A percentile compares a stretch with the other conserved stretches of the same genome.
Evolutionary conservation across 2,888 invertebrate genomes (phyloP).

Genomic region (Drosophila falleni): DNA sequence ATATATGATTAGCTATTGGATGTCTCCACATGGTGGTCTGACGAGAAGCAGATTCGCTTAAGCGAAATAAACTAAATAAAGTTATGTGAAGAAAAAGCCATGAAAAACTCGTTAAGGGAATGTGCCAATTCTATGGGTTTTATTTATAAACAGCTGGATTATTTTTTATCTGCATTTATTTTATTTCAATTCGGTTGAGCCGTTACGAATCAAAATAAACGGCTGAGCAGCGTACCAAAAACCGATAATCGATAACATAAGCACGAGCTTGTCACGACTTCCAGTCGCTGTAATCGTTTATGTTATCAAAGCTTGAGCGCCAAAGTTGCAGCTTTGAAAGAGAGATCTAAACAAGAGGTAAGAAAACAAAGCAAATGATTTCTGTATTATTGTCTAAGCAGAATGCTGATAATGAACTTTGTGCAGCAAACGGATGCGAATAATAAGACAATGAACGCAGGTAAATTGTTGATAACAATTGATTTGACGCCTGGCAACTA

Average conservation of each 20-base stretch:
- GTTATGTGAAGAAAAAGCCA: slow-evolving; percentile 30
- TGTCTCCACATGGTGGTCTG: slow-evolving; percentile 45
- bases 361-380: neutral
- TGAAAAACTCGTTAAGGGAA: slow-evolving; percentile 7
- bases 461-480: slow-evolving; percentile 36
- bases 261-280: slow-evolving; percentile 14
- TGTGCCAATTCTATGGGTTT: neutral
- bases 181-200: neutral
- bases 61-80: slow-evolving; percentile 45
- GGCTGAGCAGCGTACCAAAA: slow-evolving; percentile 6
- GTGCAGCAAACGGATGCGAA: neutral
- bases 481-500: slow-evolving; percentile 31
- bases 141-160: neutral
- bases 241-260: slow-evolving; percentile 31
- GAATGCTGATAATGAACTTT: slow-evolving; percentile 7
- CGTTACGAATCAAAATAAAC: neutral
- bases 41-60: slow-evolving; percentile 24
- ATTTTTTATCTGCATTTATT: neutral
- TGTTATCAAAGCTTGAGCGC: slow-evolving; percentile 24
- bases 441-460: neutral
- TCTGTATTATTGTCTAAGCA: neutral
- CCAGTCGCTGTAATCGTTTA: neutral
- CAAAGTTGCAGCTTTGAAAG: slow-evolving; percentile 2
- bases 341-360: neutral
- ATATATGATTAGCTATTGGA: slow-evolving; percentile 43